A percentile compares a stretch with the other conserved stretches of the same genome.
These are phyloP conservation scores for Helicolenus hilgendorfi DNA, from an alignment of 2,797 vertebrate species.

Conservation along the genomic window DNA sequence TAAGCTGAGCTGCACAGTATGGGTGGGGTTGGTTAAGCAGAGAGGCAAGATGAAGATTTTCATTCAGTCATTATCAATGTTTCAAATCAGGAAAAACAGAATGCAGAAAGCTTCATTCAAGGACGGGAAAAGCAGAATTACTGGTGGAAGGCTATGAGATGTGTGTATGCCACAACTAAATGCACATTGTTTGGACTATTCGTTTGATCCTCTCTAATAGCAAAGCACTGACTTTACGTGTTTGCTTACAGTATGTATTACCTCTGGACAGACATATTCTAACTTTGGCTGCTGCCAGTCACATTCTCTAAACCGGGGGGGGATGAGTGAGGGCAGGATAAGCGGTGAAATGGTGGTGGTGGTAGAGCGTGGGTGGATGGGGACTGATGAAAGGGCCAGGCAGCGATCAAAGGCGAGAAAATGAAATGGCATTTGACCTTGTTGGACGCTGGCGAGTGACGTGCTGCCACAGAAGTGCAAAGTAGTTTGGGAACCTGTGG, in stretches of 20 bases:
- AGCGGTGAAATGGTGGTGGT: slow-evolving; percentile 1
- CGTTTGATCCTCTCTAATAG: not conserved
- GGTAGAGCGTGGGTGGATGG: not conserved
- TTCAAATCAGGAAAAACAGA: not conserved
- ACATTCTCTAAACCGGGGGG: slow-evolving; percentile 17
- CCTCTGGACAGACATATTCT: slow-evolving; percentile 34
- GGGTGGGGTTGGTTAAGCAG: not conserved
- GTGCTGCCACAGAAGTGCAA: slow-evolving; percentile 78
- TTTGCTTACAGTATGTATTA: slow-evolving; percentile 11
- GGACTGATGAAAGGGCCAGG: slow-evolving; percentile 73
- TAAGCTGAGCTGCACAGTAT: not conserved
- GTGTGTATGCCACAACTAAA: not conserved
- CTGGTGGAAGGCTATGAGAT: not conserved
- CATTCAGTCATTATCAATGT: not conserved
- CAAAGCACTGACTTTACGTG: not conserved
- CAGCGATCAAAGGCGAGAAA: slow-evolving; percentile 83
- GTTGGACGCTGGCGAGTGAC: slow-evolving; percentile 62
- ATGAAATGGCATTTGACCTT: slow-evolving; percentile 86
- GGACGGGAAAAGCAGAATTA: not conserved
- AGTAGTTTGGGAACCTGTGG: slow-evolving; percentile 73
- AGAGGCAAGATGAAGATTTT: slow-evolving; percentile 19
- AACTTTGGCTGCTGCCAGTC: not conserved
- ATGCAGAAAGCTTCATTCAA: not conserved
- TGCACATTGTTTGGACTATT: not conserved
- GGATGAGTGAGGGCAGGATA: slow-evolving; percentile 20